phyloP scores from a whole-genome alignment of 1,140 invertebrate species.

The Rhopalosiphum padi region DNA sequence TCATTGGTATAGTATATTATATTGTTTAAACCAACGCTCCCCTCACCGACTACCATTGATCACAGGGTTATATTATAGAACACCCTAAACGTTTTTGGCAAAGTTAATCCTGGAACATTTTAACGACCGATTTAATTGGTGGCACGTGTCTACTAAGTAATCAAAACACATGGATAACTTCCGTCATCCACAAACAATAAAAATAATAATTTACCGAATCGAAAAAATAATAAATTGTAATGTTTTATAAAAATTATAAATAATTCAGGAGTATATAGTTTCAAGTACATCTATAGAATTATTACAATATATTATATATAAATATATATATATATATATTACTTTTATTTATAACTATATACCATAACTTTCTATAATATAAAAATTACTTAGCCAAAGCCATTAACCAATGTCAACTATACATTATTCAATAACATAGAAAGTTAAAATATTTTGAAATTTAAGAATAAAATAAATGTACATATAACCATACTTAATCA shows the following conservation, averaged over 20 bases:
- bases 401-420: no score
- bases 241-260: neutral
- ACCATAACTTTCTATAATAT: no score
- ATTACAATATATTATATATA: neutral
- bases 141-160: neutral
- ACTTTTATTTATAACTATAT: no score
- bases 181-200: neutral
- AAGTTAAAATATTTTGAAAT: neutral
- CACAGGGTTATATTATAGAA: neutral
- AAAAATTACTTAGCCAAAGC: no score
- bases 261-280: neutral
- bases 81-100: slow-evolving; percentile 24
- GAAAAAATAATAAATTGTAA: neutral
- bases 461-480: neutral
- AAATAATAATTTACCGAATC: neutral
- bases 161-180: neutral
- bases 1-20: neutral
- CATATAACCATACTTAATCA: no score
- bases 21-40: neutral
- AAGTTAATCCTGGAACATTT: neutral
- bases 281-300: neutral
- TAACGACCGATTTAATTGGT: slow-evolving; percentile 1
- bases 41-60: neutral
- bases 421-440: neutral
- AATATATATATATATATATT: no score